These are phyloP conservation scores for Chrysolina oricalcia DNA, from an alignment of 2,888 invertebrate species.

Conservation along the genomic window DNA sequence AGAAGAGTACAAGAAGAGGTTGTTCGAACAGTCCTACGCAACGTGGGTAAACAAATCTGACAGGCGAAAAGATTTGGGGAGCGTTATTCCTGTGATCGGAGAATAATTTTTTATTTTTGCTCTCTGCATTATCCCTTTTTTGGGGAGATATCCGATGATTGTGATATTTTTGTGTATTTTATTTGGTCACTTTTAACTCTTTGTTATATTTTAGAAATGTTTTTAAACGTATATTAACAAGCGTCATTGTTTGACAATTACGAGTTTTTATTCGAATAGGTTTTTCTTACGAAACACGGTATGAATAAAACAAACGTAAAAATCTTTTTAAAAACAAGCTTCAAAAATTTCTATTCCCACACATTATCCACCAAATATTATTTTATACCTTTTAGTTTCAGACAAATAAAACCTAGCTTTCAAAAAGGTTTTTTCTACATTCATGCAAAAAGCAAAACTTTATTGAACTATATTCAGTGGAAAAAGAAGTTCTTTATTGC, in stretches of 20 bases:
- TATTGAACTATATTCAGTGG: too few species aligned
- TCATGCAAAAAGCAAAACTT: too few species aligned
- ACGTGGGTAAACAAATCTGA: neutral
- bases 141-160: neutral
- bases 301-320: too few species aligned
- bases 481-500: too few species aligned
- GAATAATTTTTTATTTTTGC: neutral
- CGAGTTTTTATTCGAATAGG: neutral
- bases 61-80: neutral
- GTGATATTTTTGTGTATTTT: constrained; percentile 1
- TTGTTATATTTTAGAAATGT: constrained; percentile 3
- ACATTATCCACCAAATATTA: too few species aligned
- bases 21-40: constrained; percentile 46
- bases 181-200: neutral
- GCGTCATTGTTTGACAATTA: neutral
- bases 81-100: neutral
- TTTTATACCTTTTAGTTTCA: too few species aligned
- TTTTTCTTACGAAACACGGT: neutral
- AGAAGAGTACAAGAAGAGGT: constrained; percentile 48
- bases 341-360: too few species aligned
- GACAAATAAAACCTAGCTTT: too few species aligned
- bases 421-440: too few species aligned
- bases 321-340: too few species aligned
- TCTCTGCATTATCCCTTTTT: neutral
- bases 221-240: neutral